A percentile compares a stretch with the other conserved stretches of the same genome.
These are phyloP conservation scores for Villa cingulata DNA, from an alignment of 2,888 invertebrate species.

Conservation along the genomic window DNA sequence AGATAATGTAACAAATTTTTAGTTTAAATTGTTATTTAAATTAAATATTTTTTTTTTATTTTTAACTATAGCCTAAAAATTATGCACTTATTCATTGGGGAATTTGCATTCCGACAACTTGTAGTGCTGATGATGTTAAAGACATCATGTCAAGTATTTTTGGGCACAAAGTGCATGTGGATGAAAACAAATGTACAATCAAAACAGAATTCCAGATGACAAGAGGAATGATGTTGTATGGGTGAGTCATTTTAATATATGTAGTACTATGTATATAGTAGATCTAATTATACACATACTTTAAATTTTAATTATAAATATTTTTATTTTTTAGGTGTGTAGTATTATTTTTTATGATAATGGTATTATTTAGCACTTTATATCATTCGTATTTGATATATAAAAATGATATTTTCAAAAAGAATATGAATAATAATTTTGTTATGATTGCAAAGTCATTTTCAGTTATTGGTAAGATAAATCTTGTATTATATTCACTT, in stretches of 20 bases:
- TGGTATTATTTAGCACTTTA: conserved; percentile 38
- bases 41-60: not conserved
- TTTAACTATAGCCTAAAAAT: conserved; percentile 15
- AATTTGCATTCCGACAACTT: conserved; percentile 48
- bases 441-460: conserved; percentile 25
- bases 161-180: conserved; percentile 36
- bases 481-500: not conserved
- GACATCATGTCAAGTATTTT: conserved; percentile 26
- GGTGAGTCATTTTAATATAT: no score
- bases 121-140: conserved; percentile 40
- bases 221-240: conserved; percentile 26
- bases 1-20: not conserved
- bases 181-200: conserved; percentile 40
- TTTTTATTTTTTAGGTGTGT: conserved; percentile 30
- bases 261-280: no score
- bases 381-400: conserved; percentile 37
- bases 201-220: conserved; percentile 34
- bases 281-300: no score
- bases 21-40: no score
- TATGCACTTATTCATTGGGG: conserved; percentile 42
- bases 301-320: not conserved
- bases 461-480: conserved; percentile 25
- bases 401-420: conserved; percentile 17
- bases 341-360: conserved; percentile 36
- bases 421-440: conserved; percentile 16